Evolutionary conservation across 2,888 invertebrate species (phyloP).

Genomic region (Meghimatium bilineatum): DNA sequence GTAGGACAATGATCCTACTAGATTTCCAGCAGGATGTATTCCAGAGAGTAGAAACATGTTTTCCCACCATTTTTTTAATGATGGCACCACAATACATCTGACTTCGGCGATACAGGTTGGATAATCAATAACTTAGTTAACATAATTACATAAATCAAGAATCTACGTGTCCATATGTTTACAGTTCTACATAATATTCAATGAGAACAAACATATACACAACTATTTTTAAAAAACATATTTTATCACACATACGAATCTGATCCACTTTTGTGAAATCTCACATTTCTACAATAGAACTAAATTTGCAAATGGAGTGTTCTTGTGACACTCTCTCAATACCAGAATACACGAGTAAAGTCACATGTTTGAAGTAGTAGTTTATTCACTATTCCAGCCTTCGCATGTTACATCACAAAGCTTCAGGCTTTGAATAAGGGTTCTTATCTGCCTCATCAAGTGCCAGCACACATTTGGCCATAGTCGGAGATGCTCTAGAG

Average conservation of each 20-base stretch:
- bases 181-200: not conserved
- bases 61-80: no score
- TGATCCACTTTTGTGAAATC: not conserved
- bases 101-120: no score
- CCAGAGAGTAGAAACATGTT: no score
- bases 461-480: slow-evolving; percentile 98
- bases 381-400: not conserved
- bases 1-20: no score
- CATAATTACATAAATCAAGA: not conserved
- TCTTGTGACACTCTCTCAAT: not conserved
- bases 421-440: slow-evolving; percentile 46
- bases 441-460: slow-evolving; percentile 79
- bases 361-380: not conserved
- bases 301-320: not conserved
- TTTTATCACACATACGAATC: not conserved
- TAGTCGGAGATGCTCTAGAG: slow-evolving; percentile 96
- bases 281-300: not conserved
- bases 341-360: not conserved
- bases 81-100: no score
- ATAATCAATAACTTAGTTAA: no score
- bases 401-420: slow-evolving; percentile 12
- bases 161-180: not conserved
- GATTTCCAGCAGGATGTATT: no score
- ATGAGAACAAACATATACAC: not conserved
- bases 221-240: not conserved